Evolutionary conservation across 1,140 invertebrate species (phyloP), one percentile per base, ranked within the genome.

Genomic region (Bombus haemorrhoidalis): DNA sequence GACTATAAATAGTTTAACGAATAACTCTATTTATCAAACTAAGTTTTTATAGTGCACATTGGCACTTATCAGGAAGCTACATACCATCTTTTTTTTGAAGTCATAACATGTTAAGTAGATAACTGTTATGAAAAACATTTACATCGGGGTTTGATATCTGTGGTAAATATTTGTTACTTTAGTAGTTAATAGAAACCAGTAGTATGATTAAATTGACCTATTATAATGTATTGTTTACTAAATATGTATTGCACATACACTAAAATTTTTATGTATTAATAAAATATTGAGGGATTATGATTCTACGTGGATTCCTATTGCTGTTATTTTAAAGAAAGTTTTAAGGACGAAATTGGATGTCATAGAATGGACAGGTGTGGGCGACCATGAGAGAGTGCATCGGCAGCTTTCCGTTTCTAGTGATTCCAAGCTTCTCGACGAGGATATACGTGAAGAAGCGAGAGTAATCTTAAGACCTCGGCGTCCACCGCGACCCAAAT

Each of bases 391-490:
- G 90, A 96, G 97, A 91, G 98, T 98, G 84, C 97, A 98, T 92
- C 96, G 98, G 91, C 98, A 98, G 94, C 96, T 98, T 89, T 98
- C 98, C 37, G 98, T 98, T 87, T 98, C 98, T 76, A 98, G 97
- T 89, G 98, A 98, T 96, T 98, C 98, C 81, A 98, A 98, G 94
- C 96, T 98, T 74, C 95, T 98, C 87, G 98, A 98, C 94, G 97
- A 97, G 87, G 97, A 98, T 93, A 97, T 97, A 92, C 95, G 97
- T 88, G 98, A 98, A 95, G 98, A 98, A 92, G 97, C 97, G 82
- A 96, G 97, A 94, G 98, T 98, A 86, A 98, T 98, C 89, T 96
- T 98, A 94, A 96, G 98, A 96, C 98, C 98, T 85, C 97, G 97
- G 93, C 97, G 98, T 95, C 98, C 98, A 83, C 98, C 98, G 79